A percentile compares a stretch with the other conserved stretches of the same genome.
Conservation (phyloP, 2,797 vertebrate genomes). For the Echeneis naucrates region DNA sequence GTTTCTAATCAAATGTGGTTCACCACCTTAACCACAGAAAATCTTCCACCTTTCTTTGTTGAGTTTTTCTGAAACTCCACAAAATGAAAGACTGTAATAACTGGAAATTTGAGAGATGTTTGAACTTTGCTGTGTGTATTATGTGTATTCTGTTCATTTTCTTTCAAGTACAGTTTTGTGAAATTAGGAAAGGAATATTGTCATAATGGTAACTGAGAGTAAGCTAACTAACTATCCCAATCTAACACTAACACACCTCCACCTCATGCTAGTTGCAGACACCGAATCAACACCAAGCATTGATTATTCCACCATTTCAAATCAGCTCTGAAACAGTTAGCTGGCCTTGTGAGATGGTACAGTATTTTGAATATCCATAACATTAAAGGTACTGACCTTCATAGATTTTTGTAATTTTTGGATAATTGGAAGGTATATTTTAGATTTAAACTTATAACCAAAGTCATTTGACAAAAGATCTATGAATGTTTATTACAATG, state of each 20-base stretch:
- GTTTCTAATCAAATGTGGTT: slow-evolving; percentile 53
- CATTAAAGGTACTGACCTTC: no score
- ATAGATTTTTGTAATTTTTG: no score
- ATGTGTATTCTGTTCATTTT: not conserved
- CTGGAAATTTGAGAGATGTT: not conserved
- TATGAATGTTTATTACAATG: not conserved
- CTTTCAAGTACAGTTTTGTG: slow-evolving; percentile 1
- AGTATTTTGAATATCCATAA: not conserved
- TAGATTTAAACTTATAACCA: not conserved
- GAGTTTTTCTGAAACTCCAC: slow-evolving; percentile 28
- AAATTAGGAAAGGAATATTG: not conserved
- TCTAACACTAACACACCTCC: no score
- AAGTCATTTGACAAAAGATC: not conserved
- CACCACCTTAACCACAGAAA: slow-evolving; percentile 31
- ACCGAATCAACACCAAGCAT: not conserved
- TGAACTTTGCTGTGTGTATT: no score
- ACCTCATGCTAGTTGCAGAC: slow-evolving; percentile 18
- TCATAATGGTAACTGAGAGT: not conserved
- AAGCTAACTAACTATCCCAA: not conserved
- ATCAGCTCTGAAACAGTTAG: not conserved
- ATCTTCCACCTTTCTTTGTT: slow-evolving; percentile 19
- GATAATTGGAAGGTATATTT: not conserved
- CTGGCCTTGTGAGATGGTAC: not conserved
- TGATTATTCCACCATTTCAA: not conserved
- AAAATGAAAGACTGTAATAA: slow-evolving; percentile 23